Conservation (phyloP, 1,140 invertebrate species). For the Lepidurus arcticus region DNA sequence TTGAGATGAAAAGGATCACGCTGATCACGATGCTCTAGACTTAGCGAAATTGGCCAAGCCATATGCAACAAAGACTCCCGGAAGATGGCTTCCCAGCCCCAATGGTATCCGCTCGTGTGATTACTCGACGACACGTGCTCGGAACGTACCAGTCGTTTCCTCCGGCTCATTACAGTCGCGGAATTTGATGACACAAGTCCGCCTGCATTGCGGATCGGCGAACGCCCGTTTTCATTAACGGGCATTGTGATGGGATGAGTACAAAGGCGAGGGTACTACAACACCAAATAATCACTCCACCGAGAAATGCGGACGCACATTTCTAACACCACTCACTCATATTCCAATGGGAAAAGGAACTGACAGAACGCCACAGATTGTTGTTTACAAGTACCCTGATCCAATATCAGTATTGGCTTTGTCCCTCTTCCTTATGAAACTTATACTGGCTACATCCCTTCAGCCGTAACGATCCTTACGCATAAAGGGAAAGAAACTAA, state of each 20-base stretch:
- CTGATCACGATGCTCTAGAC: constrained; percentile 37
- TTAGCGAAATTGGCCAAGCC: constrained; percentile 46
- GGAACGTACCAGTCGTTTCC: constrained; percentile 42
- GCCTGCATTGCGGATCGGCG: constrained; percentile 1
- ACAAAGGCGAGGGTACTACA: constrained; percentile 10
- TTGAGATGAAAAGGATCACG: constrained; percentile 35
- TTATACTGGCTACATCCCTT: not conserved
- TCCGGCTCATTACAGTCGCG: constrained; percentile 33
- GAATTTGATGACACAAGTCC: constrained; percentile 24
- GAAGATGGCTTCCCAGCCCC: constrained; percentile 45
- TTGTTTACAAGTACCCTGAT: not conserved
- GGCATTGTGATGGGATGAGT: not conserved
- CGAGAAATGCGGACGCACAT: not conserved
- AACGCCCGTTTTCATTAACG: constrained; percentile 12
- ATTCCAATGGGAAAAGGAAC: not conserved
- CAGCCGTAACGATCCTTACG: not conserved
- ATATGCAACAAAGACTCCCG: constrained; percentile 45
- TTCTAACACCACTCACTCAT: not conserved
- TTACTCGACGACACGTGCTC: constrained; percentile 39
- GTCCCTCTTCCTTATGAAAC: not conserved
- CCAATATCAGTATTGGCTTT: not conserved
- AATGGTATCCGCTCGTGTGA: constrained; percentile 33
- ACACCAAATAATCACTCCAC: not conserved
- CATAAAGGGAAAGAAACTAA: not conserved
- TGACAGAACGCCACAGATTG: not conserved